These are phyloP conservation scores for Oeneis ivallda DNA, from an alignment of 2,888 invertebrate species.

Conservation along the genomic window DNA sequence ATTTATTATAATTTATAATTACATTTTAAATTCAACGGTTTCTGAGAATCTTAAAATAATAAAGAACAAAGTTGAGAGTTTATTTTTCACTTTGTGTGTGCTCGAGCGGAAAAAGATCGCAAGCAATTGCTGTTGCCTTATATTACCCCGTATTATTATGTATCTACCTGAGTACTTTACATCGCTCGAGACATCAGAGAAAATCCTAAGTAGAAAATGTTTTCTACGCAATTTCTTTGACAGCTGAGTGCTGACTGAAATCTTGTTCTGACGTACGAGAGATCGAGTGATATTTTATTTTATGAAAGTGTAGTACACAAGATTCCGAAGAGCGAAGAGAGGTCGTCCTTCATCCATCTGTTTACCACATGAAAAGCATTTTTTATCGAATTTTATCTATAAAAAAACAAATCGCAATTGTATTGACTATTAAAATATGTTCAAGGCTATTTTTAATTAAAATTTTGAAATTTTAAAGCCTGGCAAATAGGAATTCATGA, in stretches of 20 bases:
- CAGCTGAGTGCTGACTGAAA: slow-evolving; percentile 8
- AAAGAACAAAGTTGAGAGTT: slow-evolving; percentile 4
- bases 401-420: no score
- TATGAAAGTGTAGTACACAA: not conserved
- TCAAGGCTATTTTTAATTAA: no score
- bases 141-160: slow-evolving; percentile 16
- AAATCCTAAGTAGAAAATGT: slow-evolving; percentile 7
- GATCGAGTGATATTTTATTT: slow-evolving; percentile 2
- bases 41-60: not conserved
- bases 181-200: slow-evolving; percentile 4
- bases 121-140: slow-evolving; percentile 8
- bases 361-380: no score
- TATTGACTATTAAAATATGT: no score
- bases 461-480: no score
- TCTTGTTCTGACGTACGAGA: not conserved
- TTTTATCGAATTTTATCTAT: no score
- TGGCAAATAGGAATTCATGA: no score
- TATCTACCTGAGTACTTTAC: slow-evolving; percentile 8
- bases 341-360: no score
- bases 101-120: slow-evolving; percentile 12
- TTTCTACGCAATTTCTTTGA: slow-evolving; percentile 22
- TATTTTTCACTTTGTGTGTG: not conserved
- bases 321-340: no score
- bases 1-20: no score
- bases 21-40: not conserved